Percentiles rank a stretch among this genome's conserved stretches.
Evolutionary conservation across 2,113 vertebrate species (phyloP).

Genomic region (Melospiza georgiana): DNA sequence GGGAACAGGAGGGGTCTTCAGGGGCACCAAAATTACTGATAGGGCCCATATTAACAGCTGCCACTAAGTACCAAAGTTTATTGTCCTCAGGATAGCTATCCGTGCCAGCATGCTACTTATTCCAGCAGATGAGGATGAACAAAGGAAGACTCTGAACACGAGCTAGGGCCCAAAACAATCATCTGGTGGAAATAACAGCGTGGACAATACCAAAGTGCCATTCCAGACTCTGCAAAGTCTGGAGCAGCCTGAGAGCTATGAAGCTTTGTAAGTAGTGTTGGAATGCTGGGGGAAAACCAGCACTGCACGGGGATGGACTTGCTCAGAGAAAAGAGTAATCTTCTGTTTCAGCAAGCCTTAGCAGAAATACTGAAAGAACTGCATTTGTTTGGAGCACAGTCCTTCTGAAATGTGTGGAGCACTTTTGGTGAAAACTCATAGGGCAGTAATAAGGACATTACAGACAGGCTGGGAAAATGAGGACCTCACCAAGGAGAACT

Average conservation of each 20-base stretch:
- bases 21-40: neutral
- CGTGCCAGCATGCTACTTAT: neutral
- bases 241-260: neutral
- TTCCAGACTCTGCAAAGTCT: neutral
- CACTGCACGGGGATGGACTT: neutral
- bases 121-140: neutral
- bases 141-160: neutral
- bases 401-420: neutral
- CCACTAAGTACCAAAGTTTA: no score
- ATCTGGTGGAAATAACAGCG: neutral
- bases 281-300: neutral
- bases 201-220: neutral
- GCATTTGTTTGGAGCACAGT: neutral
- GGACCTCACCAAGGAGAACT: neutral
- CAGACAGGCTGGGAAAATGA: neutral
- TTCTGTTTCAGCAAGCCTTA: neutral
- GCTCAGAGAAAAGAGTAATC: neutral
- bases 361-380: neutral
- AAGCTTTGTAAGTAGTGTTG: accelerated
- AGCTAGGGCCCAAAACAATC: neutral
- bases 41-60: neutral
- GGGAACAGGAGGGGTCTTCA: neutral
- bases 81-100: neutral
- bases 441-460: neutral
- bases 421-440: neutral